Conservation (phyloP, 2,113 vertebrate genomes). For the Carollia perspicillata region DNA sequence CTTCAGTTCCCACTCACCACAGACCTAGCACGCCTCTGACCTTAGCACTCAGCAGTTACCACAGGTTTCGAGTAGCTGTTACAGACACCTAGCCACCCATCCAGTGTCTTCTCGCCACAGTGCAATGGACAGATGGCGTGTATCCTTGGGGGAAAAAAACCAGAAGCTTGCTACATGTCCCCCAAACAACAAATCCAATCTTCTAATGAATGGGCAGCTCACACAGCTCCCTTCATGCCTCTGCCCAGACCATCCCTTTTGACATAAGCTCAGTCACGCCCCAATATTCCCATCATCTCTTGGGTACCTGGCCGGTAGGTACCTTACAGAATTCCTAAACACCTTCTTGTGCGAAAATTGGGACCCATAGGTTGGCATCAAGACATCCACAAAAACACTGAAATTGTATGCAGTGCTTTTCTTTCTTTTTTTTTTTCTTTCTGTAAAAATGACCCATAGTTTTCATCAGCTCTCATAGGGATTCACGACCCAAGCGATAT, state of each 20-base stretch:
- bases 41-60: too few species aligned
- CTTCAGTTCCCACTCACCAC: not conserved
- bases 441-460: not conserved
- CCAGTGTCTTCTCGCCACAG: not conserved
- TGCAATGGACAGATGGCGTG: not conserved
- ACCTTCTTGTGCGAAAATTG: not conserved
- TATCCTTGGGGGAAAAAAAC: not conserved
- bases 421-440: not conserved
- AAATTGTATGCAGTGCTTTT: not conserved
- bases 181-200: not conserved
- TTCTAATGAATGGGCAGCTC: not conserved
- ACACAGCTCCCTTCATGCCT: not conserved
- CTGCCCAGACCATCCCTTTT: not conserved
- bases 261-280: not conserved
- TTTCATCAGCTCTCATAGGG: not conserved
- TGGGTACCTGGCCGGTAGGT: not conserved
- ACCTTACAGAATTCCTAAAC: not conserved
- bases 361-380: not conserved
- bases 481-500: not conserved
- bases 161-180: not conserved
- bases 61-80: not conserved
- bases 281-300: not conserved
- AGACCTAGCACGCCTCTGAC: not conserved
- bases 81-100: not conserved
- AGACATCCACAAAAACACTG: not conserved